Conservation (phyloP, 2,113 vertebrate genomes). For the Trogon surrucura region DNA sequence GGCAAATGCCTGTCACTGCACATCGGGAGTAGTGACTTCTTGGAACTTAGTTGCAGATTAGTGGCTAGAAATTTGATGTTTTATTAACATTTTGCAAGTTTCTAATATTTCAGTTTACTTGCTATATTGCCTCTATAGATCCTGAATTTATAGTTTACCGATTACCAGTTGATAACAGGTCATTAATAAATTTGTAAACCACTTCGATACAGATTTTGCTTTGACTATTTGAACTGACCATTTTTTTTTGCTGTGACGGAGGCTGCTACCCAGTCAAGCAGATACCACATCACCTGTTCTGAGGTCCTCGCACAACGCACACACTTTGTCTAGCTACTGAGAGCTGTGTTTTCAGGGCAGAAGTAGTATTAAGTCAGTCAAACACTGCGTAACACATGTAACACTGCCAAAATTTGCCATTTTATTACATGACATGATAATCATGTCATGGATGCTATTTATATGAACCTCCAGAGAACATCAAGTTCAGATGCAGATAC, state of each 20-base stretch:
- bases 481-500: background rate
- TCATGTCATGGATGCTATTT: background rate
- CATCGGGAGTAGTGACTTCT: background rate
- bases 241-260: fast-evolving
- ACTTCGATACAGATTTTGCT: background rate
- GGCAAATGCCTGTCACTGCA: fast-evolving
- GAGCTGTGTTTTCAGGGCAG: background rate
- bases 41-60: background rate
- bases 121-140: background rate
- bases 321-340: background rate
- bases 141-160: background rate
- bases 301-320: background rate
- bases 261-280: background rate
- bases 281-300: background rate
- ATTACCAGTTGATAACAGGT: background rate
- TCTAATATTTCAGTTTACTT: background rate
- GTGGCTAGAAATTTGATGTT: background rate
- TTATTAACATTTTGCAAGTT: background rate
- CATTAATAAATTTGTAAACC: background rate
- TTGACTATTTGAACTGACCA: background rate
- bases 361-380: background rate
- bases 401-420: background rate
- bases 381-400: background rate
- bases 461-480: background rate
- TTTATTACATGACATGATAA: background rate